A percentile compares a stretch with the other conserved stretches of the same genome.
phyloP scores from a whole-genome alignment of 2,797 vertebrate species.

The Scleropages formosus region DNA sequence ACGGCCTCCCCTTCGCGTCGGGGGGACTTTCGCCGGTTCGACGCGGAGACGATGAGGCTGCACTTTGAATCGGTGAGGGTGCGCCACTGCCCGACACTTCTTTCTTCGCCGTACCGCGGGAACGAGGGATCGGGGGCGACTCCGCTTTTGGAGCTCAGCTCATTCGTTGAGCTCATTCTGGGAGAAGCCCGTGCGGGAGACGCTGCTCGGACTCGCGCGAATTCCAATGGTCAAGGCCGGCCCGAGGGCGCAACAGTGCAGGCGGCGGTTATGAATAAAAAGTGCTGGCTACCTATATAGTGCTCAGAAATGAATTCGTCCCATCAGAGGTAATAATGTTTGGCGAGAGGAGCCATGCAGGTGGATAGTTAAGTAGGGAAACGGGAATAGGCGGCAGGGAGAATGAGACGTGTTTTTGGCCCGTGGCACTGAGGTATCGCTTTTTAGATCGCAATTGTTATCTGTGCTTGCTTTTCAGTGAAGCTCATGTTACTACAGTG shows the following conservation, averaged over 20 bases:
- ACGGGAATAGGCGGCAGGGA: too few relatives aligned
- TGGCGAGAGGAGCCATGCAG: neutral
- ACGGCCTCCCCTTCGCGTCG: conserved; percentile 43
- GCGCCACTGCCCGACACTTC: conserved; percentile 32
- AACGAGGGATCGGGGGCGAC: conserved; percentile 14
- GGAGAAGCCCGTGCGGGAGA: neutral
- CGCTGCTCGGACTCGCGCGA: neutral
- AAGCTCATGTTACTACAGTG: conserved; percentile 35
- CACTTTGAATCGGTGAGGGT: conserved; percentile 22
- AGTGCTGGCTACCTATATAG: neutral
- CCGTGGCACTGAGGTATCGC: neutral
- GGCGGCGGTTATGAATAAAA: neutral
- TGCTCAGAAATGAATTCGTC: neutral
- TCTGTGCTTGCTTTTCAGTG: conserved; percentile 42
- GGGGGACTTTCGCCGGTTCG: conserved; percentile 45
- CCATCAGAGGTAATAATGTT: neutral
- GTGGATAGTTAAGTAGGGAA: neutral
- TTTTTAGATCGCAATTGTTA: neutral
- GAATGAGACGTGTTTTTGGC: neutral
- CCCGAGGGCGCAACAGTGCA: neutral
- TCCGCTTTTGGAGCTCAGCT: conserved; percentile 17
- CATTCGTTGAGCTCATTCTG: conserved; percentile 21
- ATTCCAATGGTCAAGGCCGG: neutral
- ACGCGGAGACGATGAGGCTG: conserved; percentile 50
- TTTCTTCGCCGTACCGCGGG: conserved; percentile 21